Conservation (phyloP, 1,140 invertebrate species). For the Lycorma delicatula region DNA sequence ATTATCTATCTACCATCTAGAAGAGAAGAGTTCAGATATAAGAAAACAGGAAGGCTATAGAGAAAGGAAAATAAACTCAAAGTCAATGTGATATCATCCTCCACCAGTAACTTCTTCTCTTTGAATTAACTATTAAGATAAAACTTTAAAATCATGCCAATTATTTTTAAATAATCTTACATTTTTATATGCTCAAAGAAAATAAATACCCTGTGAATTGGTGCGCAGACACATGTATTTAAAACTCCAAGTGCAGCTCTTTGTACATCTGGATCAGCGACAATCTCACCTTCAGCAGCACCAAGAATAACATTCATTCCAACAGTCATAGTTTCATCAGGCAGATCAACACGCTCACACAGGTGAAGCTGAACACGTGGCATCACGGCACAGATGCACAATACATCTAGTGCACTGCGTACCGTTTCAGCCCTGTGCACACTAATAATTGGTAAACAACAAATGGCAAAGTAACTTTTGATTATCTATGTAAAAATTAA, state of each 20-base stretch:
- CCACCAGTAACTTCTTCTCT: no score
- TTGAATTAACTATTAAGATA: no score
- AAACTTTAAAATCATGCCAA: no score
- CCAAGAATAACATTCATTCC: slow-evolving; percentile 55
- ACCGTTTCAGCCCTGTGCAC: slow-evolving; percentile 72
- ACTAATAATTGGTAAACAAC: slow-evolving; percentile 28
- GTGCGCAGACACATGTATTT: slow-evolving; percentile 89
- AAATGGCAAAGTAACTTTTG: not conserved
- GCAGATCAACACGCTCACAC: slow-evolving; percentile 67
- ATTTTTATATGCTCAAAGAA: no score
- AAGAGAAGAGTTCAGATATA: no score
- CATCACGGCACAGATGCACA: slow-evolving; percentile 82
- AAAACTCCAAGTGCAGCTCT: slow-evolving; percentile 80
- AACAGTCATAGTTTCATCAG: slow-evolving; percentile 62
- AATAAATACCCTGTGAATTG: slow-evolving; percentile 74
- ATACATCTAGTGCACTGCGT: slow-evolving; percentile 76
- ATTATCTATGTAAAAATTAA: no score
- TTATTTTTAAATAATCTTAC: no score
- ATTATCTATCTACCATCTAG: no score
- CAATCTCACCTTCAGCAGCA: slow-evolving; percentile 82
- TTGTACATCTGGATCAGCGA: slow-evolving; percentile 82
- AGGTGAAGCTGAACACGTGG: slow-evolving; percentile 76
- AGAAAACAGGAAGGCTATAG: no score
- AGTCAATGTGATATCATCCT: no score
- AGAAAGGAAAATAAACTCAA: no score